phyloP scores from a whole-genome alignment of 2,888 invertebrate genomes.

The Pseudanteris insignis region DNA sequence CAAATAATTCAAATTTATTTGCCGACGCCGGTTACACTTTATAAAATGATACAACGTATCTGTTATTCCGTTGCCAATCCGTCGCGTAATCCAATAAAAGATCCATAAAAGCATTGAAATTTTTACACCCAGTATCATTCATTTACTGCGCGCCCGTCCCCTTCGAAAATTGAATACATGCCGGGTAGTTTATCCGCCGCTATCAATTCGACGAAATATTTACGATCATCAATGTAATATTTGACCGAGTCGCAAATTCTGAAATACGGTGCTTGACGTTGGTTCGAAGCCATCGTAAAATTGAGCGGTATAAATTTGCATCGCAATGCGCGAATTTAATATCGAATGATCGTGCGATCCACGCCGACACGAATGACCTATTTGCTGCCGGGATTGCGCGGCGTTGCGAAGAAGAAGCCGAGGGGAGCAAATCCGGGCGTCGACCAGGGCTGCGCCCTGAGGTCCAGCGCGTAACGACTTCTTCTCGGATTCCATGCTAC shows the following conservation, averaged over 20 bases:
- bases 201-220: constrained; percentile 34
- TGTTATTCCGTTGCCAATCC: constrained; percentile 17
- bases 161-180: constrained; percentile 31
- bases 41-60: constrained; percentile 15
- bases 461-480: constrained; percentile 50
- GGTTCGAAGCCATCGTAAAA: constrained; percentile 12
- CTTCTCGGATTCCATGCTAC: too few species aligned
- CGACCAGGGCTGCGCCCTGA: constrained; percentile 37
- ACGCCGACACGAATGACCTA: constrained; percentile 20
- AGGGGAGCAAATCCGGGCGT: constrained; percentile 14
- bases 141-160: constrained; percentile 13
- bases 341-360: constrained; percentile 23
- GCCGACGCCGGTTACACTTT: constrained; percentile 8
- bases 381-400: constrained; percentile 14
- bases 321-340: constrained; percentile 21
- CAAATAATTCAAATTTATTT: constrained; percentile 33
- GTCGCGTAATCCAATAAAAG: constrained; percentile 16
- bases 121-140: constrained; percentile 21
- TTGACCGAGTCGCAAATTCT: constrained; percentile 8
- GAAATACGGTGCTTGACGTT: constrained; percentile 8
- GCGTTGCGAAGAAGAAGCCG: constrained; percentile 4
- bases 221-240: constrained; percentile 26
- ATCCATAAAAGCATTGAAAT: constrained; percentile 8
- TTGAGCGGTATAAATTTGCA: constrained; percentile 22
- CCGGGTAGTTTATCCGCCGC: constrained; percentile 18